phyloP scores from a whole-genome alignment of 2,113 vertebrate species.

The Xiphophorus maculatus region DNA sequence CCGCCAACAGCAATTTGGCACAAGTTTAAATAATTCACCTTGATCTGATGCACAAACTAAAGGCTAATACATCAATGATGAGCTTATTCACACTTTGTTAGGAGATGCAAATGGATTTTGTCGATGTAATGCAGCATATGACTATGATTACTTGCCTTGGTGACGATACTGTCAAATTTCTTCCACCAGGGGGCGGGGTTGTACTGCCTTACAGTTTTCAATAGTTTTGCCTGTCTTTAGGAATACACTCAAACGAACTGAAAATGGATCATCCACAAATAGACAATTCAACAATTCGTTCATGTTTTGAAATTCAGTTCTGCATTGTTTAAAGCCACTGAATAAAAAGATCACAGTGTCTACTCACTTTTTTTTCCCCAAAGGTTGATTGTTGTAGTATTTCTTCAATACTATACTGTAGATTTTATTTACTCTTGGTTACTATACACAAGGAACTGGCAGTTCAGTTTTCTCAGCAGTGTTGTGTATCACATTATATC shows the following conservation, averaged over 20 bases:
- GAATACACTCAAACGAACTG: not conserved
- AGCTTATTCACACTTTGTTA: not conserved
- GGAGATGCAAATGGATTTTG: too few species aligned
- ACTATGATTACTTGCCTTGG: too few species aligned
- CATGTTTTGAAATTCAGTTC: too few species aligned
- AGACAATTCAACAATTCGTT: too few species aligned
- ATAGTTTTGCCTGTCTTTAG: not conserved
- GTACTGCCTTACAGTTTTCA: not conserved
- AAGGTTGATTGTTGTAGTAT: not conserved
- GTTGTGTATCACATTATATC: not conserved
- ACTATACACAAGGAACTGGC: not conserved
- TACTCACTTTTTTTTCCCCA: not conserved
- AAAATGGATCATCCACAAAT: too few species aligned
- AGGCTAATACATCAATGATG: not conserved
- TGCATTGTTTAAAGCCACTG: too few species aligned
- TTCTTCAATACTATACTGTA: not conserved
- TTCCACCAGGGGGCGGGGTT: constrained; percentile 42
- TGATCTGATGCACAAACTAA: not conserved
- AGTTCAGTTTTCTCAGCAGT: not conserved
- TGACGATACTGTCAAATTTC: not conserved
- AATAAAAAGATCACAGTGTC: not conserved
- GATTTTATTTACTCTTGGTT: not conserved
- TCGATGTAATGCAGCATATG: too few species aligned
- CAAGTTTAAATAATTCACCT: not conserved
- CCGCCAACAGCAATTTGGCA: not conserved